These are phyloP conservation scores for Bombyx mandarina DNA, from an alignment of 1,140 invertebrate species.

Conservation along the genomic window DNA sequence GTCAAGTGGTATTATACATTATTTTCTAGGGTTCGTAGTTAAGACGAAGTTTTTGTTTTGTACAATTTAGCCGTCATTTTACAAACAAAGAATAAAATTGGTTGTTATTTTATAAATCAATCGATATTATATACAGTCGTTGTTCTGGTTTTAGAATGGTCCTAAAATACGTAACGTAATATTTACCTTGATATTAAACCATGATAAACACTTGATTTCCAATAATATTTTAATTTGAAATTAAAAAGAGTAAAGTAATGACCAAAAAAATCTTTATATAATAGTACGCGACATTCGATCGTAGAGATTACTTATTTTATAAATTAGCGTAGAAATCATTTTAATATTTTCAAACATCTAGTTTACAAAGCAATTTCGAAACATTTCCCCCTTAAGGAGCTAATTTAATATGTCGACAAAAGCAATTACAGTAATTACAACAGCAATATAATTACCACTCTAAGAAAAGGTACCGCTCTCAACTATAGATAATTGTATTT, in stretches of 20 bases:
- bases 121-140: not conserved
- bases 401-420: constrained; percentile 54
- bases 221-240: not conserved
- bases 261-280: not conserved
- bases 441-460: constrained; percentile 50
- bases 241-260: not conserved
- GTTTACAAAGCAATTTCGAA: not conserved
- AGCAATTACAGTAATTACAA: constrained; percentile 65
- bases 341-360: not conserved
- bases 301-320: not conserved
- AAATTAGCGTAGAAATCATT: not conserved
- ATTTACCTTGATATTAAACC: not conserved
- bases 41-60: constrained; percentile 27
- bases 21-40: constrained; percentile 35
- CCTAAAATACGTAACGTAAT: not conserved
- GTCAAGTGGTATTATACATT: constrained; percentile 48
- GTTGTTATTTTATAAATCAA: not conserved
- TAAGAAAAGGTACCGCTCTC: constrained; percentile 43
- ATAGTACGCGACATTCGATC: not conserved
- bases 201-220: not conserved
- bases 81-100: not conserved
- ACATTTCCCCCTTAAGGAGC: constrained; percentile 38
- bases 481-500: constrained; percentile 57
- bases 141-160: not conserved
- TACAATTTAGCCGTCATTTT: too few relatives aligned